Evolutionary conservation across 2,888 invertebrate species (phyloP).

Genomic region (Cryptocheilus praepositus): DNA sequence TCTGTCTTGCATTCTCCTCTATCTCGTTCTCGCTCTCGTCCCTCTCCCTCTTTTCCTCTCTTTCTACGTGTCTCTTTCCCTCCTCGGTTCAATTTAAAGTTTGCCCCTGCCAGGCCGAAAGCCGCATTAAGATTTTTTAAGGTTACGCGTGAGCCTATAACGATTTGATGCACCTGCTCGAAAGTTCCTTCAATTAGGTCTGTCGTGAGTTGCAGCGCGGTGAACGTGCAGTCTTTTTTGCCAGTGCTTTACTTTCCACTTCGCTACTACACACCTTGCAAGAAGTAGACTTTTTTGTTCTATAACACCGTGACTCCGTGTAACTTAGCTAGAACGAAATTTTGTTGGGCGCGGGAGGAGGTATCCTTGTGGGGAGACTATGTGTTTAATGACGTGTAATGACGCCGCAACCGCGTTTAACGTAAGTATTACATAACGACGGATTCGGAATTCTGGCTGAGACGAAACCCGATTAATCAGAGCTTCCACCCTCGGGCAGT

Average conservation of each 20-base stretch:
- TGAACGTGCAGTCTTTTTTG: no score
- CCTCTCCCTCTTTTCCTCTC: slow-evolving; percentile 39
- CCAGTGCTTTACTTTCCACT: no score
- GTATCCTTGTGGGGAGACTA: neutral
- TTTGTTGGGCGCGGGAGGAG: neutral
- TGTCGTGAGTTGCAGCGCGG: neutral
- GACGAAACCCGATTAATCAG: slow-evolving; percentile 54
- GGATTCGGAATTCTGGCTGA: slow-evolving; percentile 58
- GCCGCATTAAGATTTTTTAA: slow-evolving; percentile 74
- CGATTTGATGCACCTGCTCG: slow-evolving; percentile 6
- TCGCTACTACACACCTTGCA: neutral
- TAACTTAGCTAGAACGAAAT: no score
- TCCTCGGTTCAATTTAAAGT: slow-evolving; percentile 70
- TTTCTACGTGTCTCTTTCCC: slow-evolving; percentile 14
- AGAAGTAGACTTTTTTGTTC: neutral
- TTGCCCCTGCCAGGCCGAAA: slow-evolving; percentile 64
- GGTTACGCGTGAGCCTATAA: slow-evolving; percentile 66
- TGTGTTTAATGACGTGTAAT: no score
- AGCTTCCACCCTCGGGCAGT: slow-evolving; percentile 46
- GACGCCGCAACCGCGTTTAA: no score
- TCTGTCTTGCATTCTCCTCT: slow-evolving; percentile 23
- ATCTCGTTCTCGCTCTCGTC: slow-evolving; percentile 8
- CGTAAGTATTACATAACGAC: slow-evolving; percentile 14
- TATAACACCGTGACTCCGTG: neutral
- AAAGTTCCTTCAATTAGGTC: neutral